phyloP scores from a whole-genome alignment of 2,888 invertebrate species.

The Apodemia duryi region DNA sequence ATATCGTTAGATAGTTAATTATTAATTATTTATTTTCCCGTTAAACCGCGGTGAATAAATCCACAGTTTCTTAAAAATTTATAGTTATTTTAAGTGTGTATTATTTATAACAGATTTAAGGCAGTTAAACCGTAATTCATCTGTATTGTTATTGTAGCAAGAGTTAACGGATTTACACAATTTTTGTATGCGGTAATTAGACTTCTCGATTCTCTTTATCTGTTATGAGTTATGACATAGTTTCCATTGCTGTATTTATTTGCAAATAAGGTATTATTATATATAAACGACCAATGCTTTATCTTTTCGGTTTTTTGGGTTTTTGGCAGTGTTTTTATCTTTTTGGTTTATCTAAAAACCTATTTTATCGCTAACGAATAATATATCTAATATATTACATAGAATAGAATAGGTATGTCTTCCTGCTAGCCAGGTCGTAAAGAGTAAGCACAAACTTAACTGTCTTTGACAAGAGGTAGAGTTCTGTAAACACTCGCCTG shows the following conservation, averaged over 20 bases:
- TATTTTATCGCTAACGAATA: background rate
- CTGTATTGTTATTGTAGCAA: background rate
- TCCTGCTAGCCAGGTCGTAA: too few relatives aligned
- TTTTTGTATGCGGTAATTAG: slow-evolving; percentile 2
- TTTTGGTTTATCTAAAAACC: background rate
- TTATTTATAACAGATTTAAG: background rate
- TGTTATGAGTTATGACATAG: background rate
- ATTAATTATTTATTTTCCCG: too few relatives aligned
- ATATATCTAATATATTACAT: background rate
- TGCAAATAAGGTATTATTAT: too few relatives aligned
- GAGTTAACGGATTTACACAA: background rate
- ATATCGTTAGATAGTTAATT: too few relatives aligned
- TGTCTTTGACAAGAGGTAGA: too few relatives aligned
- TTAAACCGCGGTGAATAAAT: too few relatives aligned
- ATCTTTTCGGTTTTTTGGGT: too few relatives aligned
- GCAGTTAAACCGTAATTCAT: background rate
- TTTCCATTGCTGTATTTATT: background rate
- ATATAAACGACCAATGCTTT: background rate
- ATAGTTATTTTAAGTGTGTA: too few relatives aligned
- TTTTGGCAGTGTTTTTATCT: background rate
- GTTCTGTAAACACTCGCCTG: too few relatives aligned
- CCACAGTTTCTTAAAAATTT: too few relatives aligned
- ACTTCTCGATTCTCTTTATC: slow-evolving; percentile 2
- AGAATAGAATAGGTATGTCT: background rate
- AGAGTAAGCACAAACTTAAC: too few relatives aligned